Evolutionary conservation across 1,140 invertebrate genomes (phyloP).

Genomic region (Orussus abietinus): DNA sequence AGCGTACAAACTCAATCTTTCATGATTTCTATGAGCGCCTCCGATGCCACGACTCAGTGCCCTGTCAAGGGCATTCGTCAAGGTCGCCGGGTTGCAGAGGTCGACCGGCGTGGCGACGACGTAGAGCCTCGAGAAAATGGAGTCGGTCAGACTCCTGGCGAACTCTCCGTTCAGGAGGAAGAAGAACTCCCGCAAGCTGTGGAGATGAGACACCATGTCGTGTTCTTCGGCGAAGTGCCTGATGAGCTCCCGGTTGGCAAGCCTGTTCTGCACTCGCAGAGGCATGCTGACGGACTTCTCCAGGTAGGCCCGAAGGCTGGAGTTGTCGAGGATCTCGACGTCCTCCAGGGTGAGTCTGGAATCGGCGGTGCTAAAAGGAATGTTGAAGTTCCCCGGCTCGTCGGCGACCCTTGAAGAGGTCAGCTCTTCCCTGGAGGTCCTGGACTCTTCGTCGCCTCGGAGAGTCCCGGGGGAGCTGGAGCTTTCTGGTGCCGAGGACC

Average conservation of each 20-base stretch:
- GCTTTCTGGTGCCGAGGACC: no score
- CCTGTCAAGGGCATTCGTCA: conserved; percentile 65
- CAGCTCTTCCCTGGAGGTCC: no score
- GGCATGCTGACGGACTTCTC: conserved; percentile 67
- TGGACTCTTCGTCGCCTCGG: no score
- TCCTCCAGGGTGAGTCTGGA: conserved; percentile 39
- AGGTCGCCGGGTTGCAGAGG: conserved; percentile 63
- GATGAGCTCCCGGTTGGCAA: conserved; percentile 68
- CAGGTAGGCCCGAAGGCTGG: conserved; percentile 60
- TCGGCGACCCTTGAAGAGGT: no score
- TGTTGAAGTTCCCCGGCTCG: no score
- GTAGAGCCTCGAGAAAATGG: conserved; percentile 63
- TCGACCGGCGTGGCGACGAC: conserved; percentile 60
- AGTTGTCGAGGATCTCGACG: conserved; percentile 44
- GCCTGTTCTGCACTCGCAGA: conserved; percentile 61
- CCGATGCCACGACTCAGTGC: conserved; percentile 53
- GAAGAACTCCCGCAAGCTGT: conserved; percentile 68
- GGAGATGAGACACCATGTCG: conserved; percentile 65
- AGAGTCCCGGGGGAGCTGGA: no score
- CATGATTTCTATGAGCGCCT: conserved; percentile 38
- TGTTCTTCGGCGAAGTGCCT: conserved; percentile 66
- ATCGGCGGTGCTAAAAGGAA: no score
- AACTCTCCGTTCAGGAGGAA: conserved; percentile 76
- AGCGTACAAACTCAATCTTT: conserved; percentile 39
- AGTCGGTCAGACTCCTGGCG: conserved; percentile 63